phyloP scores from a whole-genome alignment of 2,888 invertebrate genomes.

The Pardosa pseudoannulata region DNA sequence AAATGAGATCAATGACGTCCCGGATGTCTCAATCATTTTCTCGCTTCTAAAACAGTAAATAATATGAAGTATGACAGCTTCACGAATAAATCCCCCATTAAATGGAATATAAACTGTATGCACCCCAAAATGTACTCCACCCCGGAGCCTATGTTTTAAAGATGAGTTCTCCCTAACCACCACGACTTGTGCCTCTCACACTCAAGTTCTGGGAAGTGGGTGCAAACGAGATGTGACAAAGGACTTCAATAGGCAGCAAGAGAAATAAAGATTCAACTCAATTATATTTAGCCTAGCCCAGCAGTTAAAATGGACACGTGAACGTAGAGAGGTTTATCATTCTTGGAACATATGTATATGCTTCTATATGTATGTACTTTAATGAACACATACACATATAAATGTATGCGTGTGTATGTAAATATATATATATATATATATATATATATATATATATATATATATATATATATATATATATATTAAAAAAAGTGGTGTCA shows the following conservation, averaged over 20 bases:
- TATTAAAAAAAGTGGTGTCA: too few relatives aligned
- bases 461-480: too few relatives aligned
- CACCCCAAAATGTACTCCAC: not conserved
- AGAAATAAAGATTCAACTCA: not conserved
- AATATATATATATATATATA: too few relatives aligned
- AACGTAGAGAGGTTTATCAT: too few relatives aligned
- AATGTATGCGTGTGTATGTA: too few relatives aligned
- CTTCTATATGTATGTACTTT: not conserved
- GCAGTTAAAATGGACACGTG: too few relatives aligned
- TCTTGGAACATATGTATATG: too few relatives aligned
- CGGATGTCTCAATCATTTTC: not conserved
- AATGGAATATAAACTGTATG: not conserved
- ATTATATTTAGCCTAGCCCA: not conserved
- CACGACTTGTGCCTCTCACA: not conserved
- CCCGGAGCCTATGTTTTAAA: not conserved
- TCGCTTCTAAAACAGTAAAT: not conserved
- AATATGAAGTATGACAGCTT: not conserved
- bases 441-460: too few relatives aligned
- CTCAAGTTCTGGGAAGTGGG: not conserved
- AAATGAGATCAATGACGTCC: too few relatives aligned
- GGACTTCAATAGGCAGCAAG: not conserved
- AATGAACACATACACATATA: too few relatives aligned
- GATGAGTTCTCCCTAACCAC: constrained; percentile 3
- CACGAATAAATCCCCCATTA: not conserved
- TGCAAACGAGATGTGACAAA: not conserved